A percentile compares a stretch with the other conserved stretches of the same genome.
Evolutionary conservation across 2,113 vertebrate genomes (phyloP).

Genomic region (Sebastes fasciatus): DNA sequence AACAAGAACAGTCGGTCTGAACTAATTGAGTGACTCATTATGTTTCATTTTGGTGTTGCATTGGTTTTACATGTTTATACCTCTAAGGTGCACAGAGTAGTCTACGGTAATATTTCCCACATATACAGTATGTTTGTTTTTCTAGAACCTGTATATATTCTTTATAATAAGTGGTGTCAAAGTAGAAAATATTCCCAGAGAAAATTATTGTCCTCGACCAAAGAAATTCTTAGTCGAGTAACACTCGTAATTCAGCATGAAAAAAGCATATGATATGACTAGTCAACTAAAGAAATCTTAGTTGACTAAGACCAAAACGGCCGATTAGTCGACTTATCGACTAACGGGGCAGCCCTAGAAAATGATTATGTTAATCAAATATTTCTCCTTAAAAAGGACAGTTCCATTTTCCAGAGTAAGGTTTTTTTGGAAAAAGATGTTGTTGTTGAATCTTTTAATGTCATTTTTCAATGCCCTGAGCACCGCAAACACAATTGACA

Average conservation of each 20-base stretch:
- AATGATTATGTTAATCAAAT: not conserved
- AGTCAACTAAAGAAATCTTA: too few relatives aligned
- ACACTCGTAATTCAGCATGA: too few relatives aligned
- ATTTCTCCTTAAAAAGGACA: not conserved
- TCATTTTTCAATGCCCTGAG: not conserved
- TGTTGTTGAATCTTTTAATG: not conserved
- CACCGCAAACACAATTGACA: not conserved
- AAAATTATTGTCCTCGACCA: not conserved
- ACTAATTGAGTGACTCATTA: slow-evolving; percentile 6
- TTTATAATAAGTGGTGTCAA: not conserved
- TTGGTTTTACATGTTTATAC: not conserved
- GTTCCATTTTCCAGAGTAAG: not conserved
- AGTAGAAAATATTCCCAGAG: not conserved
- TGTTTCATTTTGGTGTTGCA: slow-evolving; percentile 4
- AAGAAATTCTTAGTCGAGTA: too few relatives aligned
- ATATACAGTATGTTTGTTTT: not conserved
- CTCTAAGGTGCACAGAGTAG: not conserved
- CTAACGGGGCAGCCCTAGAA: too few relatives aligned
- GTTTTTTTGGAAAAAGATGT: not conserved
- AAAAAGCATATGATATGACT: too few relatives aligned
- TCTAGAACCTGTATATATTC: not conserved
- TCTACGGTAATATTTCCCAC: not conserved
- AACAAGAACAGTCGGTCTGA: slow-evolving; percentile 1
- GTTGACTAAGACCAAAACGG: too few relatives aligned
- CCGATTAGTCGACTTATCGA: too few relatives aligned